Evolutionary conservation across 2,888 invertebrate species (phyloP), one percentile per base, ranked within the genome.

Genomic region (Drosophila prostipennis): DNA sequence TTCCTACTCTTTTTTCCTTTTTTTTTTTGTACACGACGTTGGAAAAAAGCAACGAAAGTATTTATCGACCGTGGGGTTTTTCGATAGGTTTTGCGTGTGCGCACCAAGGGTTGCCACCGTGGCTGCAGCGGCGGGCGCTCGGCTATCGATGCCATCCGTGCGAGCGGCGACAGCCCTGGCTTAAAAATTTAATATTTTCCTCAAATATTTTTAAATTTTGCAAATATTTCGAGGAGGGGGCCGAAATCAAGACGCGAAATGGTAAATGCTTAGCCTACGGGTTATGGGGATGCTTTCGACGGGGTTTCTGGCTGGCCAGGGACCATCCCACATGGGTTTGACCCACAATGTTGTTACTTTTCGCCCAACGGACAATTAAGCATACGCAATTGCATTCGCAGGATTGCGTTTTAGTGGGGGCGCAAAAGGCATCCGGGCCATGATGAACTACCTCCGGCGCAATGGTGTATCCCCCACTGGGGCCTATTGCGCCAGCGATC

Each of bases 41-140:
- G 57, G 54, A 69, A 45, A 63, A 51, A 63, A 51, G 65, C 70
- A 72, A 79, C 79, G 78, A 83, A 82, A 79, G 78, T 69, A 74
- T 80, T 76, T 90, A 90, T 90, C 90, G 91, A 90, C 90, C 90
- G 90, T 87, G 79, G 70, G 52, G 53, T 59, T 64, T 63, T 63
- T 70, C 72, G 72, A 54, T 72, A 56, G 26, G 26, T 53, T 71
- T 36, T 34, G 34, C 34, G 46, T 46, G 57, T 36, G 40, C 34
- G 61, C 32, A 23, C 46, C 10, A 34, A 71, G 73, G 26, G 52
- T 56, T 71, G 72, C 34, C 64, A n/a, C 53, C 23, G 34, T 16
- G 2, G 26, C 16, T 14, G 40, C 32, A 5, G 26, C 26, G 10
- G 29, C 13, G 14, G 32, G 34, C 55, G 43, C 11, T 46, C 14